Base-by-base conservation (phyloP, 2,888 invertebrate genomes). In the Lepas anatifera region DNA sequence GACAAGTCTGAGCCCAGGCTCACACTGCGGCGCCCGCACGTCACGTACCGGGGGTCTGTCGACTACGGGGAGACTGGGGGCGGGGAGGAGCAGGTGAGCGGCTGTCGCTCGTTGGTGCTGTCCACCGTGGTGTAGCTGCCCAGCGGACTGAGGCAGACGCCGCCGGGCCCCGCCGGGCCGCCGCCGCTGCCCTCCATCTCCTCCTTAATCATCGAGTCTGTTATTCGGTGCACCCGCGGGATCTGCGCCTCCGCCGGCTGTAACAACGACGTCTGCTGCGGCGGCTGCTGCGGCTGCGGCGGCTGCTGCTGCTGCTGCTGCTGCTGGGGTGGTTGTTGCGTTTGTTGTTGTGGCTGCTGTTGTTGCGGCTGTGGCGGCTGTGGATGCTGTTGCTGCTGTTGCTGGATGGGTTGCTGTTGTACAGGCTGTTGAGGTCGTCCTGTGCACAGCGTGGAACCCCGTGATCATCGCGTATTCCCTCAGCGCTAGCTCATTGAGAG, bases 181-280 rank as follows among this genome's bases (percentile, higher is more conserved):
- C 63, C 64, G 11, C 58, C 52, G 3, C 64, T 64, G n/a, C 39
- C 63, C 32, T 69, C 69, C 63, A 69, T 32, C 41, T 58, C 58
- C 58, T 58, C 58, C 35, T 58, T 58, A 22, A 58, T 58, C 58
- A 58, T 58, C 22, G 32, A 32, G 58, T 58, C 58, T 58, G 58
- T 58, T 35, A 58, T 58, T 22, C 58, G 18, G 22, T 58, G 32
- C 22, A 58, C 58, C 2, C 58, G 32, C 22, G 58, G 58, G 6
- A 58, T 58, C 22, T 32, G 58, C 8, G 58, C 32, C 35, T 58
- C 58, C 8, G 32, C 32, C 22, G 35, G 58, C 58, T 58, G 58
- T 8, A 58, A 25, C 18, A 13, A 35, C 8, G 58, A 32, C 32
- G 41, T 41, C 41, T 41, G 41, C 11, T 41, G 41, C 2, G 41